Evolutionary conservation across 2,888 invertebrate species (phyloP).

Genomic region (Alloplasta piceator): DNA sequence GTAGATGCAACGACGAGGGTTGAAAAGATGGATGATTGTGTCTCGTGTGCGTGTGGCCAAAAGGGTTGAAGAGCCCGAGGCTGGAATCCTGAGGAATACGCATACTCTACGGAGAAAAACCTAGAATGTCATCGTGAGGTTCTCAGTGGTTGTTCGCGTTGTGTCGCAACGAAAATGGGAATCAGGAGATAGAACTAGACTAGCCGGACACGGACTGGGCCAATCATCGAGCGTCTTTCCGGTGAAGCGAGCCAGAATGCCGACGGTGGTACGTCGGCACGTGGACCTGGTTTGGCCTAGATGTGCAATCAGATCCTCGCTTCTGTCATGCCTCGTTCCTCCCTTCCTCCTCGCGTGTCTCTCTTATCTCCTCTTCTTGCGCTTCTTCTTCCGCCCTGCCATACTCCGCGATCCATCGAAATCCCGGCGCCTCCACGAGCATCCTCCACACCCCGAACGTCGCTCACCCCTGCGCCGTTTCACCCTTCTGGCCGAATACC

Average conservation of each 20-base stretch:
- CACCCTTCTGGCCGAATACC: slow-evolving; percentile 82
- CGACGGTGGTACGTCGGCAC: slow-evolving; percentile 76
- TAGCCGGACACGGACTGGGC: slow-evolving; percentile 71
- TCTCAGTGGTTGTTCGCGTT: slow-evolving; percentile 55
- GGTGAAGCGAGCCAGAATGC: slow-evolving; percentile 75
- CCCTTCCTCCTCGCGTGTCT: slow-evolving; percentile 76
- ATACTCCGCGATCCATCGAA: slow-evolving; percentile 48
- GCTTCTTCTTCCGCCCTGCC: slow-evolving; percentile 67
- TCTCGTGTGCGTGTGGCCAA: slow-evolving; percentile 52
- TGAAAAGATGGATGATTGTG: slow-evolving; percentile 39
- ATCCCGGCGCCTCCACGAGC: slow-evolving; percentile 64
- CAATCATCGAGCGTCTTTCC: slow-evolving; percentile 82
- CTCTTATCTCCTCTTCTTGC: slow-evolving; percentile 48
- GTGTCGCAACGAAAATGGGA: slow-evolving; percentile 55
- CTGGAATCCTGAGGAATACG: slow-evolving; percentile 22
- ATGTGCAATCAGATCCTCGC: slow-evolving; percentile 82
- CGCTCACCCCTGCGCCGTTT: slow-evolving; percentile 43
- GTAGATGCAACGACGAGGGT: slow-evolving; percentile 5
- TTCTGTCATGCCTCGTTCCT: slow-evolving; percentile 73
- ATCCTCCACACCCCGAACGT: slow-evolving; percentile 67
- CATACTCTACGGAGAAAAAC: slow-evolving; percentile 42
- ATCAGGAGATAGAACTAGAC: slow-evolving; percentile 65
- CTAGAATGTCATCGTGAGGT: slow-evolving; percentile 47
- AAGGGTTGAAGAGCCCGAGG: slow-evolving; percentile 12
- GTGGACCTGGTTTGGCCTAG: slow-evolving; percentile 82